These are phyloP conservation scores for Hetaerina americana DNA, from an alignment of 1,140 invertebrate species.

Conservation along the genomic window DNA sequence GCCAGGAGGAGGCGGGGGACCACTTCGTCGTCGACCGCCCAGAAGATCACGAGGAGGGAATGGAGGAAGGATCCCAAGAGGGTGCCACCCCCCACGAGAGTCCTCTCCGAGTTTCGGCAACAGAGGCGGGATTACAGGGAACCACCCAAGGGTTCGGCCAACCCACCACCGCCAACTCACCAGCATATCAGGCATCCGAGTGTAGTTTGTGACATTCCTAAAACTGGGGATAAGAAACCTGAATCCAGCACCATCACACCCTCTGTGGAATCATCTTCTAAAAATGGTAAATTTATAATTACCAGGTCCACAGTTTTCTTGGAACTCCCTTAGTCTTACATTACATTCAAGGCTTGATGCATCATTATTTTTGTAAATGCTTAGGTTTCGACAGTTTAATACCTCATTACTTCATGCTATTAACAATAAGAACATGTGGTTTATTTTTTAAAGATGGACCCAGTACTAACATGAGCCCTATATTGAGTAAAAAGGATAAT, in stretches of 20 bases:
- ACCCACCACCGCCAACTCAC: background rate
- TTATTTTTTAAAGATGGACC: too few relatives aligned
- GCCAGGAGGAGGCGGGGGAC: constrained; percentile 20
- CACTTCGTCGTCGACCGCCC: background rate
- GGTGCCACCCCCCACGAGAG: constrained; percentile 22
- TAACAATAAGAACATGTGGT: too few relatives aligned
- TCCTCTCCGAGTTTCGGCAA: constrained; percentile 32
- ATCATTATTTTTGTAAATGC: too few relatives aligned
- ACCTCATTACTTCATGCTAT: too few relatives aligned
- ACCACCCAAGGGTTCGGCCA: background rate
- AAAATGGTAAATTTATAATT: too few relatives aligned
- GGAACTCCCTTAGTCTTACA: too few relatives aligned
- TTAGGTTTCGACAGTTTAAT: too few relatives aligned
- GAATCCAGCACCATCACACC: background rate
- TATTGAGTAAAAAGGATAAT: too few relatives aligned
- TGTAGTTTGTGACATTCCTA: constrained; percentile 2
- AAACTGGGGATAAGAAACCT: background rate
- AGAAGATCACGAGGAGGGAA: background rate
- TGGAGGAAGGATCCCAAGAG: background rate
- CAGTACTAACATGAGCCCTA: too few relatives aligned
- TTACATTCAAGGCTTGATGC: too few relatives aligned
- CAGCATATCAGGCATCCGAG: background rate
- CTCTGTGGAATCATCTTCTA: too few relatives aligned
- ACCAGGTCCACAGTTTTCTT: too few relatives aligned
- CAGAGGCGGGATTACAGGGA: constrained; percentile 35